Evolutionary conservation across 2,113 vertebrate genomes (phyloP).

Genomic region (Myrmophylax atrothorax): DNA sequence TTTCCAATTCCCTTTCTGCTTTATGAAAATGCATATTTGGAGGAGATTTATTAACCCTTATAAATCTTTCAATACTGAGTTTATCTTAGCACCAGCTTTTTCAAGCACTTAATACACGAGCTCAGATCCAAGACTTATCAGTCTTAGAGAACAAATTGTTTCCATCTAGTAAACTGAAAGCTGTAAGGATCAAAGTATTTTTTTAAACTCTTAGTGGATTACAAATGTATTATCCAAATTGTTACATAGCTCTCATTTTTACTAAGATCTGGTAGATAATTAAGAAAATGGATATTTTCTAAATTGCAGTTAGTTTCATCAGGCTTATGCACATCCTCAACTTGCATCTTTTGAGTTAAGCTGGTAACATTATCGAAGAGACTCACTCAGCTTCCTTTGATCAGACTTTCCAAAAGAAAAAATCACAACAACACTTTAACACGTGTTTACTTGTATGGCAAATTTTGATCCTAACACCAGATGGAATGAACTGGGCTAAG

Average conservation of each 20-base stretch:
- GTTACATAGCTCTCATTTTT: neutral
- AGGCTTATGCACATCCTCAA: neutral
- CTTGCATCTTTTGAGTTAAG: neutral
- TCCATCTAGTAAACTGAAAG: neutral
- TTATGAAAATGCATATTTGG: neutral
- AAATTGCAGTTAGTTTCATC: neutral
- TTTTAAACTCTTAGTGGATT: neutral
- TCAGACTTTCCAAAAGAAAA: neutral
- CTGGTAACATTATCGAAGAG: neutral
- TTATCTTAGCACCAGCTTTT: neutral
- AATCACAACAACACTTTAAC: neutral
- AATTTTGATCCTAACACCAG: neutral
- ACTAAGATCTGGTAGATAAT: neutral
- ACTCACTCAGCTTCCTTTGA: neutral
- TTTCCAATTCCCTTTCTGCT: neutral
- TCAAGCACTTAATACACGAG: neutral
- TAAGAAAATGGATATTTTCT: neutral
- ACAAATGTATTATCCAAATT: neutral
- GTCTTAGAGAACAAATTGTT: neutral
- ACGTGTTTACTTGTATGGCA: neutral
- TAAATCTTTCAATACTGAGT: neutral
- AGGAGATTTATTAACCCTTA: neutral
- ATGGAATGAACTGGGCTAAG: neutral
- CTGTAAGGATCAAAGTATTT: neutral
- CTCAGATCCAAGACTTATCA: neutral